Base-by-base conservation (phyloP, 2,888 invertebrate genomes). In the Nephrocerus scutellatus region DNA sequence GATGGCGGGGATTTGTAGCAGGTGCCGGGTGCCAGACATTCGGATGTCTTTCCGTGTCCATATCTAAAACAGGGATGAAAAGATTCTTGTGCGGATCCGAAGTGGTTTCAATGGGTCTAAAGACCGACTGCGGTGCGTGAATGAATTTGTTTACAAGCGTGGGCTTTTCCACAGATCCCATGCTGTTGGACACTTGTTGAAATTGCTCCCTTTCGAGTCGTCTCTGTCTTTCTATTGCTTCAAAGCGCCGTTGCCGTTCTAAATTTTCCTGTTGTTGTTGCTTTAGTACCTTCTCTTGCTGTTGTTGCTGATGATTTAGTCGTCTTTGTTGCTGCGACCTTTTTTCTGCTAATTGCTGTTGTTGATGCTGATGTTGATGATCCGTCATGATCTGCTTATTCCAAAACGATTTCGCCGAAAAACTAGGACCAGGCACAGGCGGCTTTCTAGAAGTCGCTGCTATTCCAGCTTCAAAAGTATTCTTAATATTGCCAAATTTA, bases 401-500 rank as follows among this genome's bases (percentile, higher is more conserved):
- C 80, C 80, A 80, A 53, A 78, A 78, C 26, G 71, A 73, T 47
- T 74, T 72, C 5, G 77, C 76, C 2, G 76, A 70, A 32, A 69
- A 70, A 15, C 45, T 43, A 15, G 46, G 40, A 2, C 70, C 60
- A 47, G 71, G 72, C n/a, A 71, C 67, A 4, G 67, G 64, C 0
- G 65, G 63, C 31, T 63, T 62, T 6, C 58, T 72, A 2, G 41
- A 51, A 4, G 55, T 50, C 4, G 56, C 56, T 13, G 57, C 57
- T 5, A 52, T 50, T 1, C 66, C 66, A 8, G 60, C 58, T 58
- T 90, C 89, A 59, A 90, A 90, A 1, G 80, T 74, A 23, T 83
- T 82, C 63, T 87, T 88, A 22, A 90, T 82, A 52, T 84, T 82
- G 0, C 85, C 85, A 59, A 90, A 90, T 46, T 86, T 76, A 55